Evolutionary conservation across 2,888 invertebrate species (phyloP), one percentile per base, ranked within the genome.

Genomic region (Agonum fuliginosum): DNA sequence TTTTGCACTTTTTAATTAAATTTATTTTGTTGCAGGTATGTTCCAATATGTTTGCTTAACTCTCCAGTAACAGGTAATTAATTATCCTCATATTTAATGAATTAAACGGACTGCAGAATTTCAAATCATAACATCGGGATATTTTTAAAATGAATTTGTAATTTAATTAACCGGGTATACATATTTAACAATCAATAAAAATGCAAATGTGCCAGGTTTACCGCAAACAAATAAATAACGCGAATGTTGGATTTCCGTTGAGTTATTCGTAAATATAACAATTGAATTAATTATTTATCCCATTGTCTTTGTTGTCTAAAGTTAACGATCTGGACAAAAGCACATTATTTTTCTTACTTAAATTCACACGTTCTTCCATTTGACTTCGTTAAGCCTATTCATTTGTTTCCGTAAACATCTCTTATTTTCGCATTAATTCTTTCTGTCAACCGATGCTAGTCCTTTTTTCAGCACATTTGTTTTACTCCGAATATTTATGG

Each of bases 401-500:
- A 62, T 62, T 62, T 62, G 58, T 62, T 62, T 62, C 30, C 58
- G 58, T 62, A 62, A 62, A 62, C 58, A 62, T 62, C 58, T 62
- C 58, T 62, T 62, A 62, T 62, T 62, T 30, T 62, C 58, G n/a
- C 58, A 62, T 62, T 62, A 62, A 62, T 62, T 30, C 58, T 30
- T 62, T 62, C 58, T 30, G 58, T 62, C 58, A 62, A 30, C 30
- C 30, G 58, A 19, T 62, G 58, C 30, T 62, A 54, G 54, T 3
- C 30, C 30, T 30, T 62, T 62, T 62, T 62, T 62, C 30, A 62
- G 19, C 58, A 34, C 58, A 62, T 62, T 62, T 62, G 58, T 62
- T 62, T 62, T 27, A 62, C 8, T 12, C 30, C 8, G 58, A 30
- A 62, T 62, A 62, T 62, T 62, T 62, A 62, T 62, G 58, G 17